Conservation (phyloP, 2,797 vertebrate genomes). For the Etheostoma perlongum region DNA sequence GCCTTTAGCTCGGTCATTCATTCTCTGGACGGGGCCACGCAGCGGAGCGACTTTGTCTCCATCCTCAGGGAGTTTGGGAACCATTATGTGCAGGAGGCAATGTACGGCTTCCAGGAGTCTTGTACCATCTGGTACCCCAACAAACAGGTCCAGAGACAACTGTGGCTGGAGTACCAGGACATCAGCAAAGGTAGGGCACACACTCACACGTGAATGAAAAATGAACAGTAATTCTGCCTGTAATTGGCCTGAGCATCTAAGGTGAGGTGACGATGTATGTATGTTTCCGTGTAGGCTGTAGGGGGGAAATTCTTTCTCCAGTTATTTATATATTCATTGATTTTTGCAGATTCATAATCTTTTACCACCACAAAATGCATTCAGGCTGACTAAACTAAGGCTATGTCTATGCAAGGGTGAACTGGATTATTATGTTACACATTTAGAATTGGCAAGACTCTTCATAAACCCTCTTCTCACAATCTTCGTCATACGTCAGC, state of each 20-base stretch:
- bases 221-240: background rate
- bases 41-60: slow-evolving; percentile 92
- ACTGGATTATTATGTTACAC: slow-evolving; percentile 30
- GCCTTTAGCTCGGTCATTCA: slow-evolving; percentile 95
- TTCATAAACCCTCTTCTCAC: background rate
- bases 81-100: slow-evolving; percentile 96
- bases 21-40: slow-evolving; percentile 94
- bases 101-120: slow-evolving; percentile 97
- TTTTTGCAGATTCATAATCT: background rate
- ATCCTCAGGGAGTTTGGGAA: slow-evolving; percentile 96
- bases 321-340: slow-evolving; percentile 23
- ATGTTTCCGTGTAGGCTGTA: slow-evolving; percentile 6
- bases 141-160: slow-evolving; percentile 95
- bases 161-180: slow-evolving; percentile 99
- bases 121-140: slow-evolving; percentile 99
- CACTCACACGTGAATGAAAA: background rate
- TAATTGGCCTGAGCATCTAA: background rate
- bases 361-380: slow-evolving; percentile 6
- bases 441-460: slow-evolving; percentile 19
- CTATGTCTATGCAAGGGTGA: background rate
- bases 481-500: slow-evolving; percentile 20
- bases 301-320: slow-evolving; percentile 4
- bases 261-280: background rate
- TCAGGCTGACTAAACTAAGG: background rate
- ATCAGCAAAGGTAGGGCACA: slow-evolving; percentile 95